Percentiles rank a stretch among this genome's conserved stretches.
Conservation (phyloP, 1,140 invertebrate genomes). For the Trialeurodes vaporariorum region DNA sequence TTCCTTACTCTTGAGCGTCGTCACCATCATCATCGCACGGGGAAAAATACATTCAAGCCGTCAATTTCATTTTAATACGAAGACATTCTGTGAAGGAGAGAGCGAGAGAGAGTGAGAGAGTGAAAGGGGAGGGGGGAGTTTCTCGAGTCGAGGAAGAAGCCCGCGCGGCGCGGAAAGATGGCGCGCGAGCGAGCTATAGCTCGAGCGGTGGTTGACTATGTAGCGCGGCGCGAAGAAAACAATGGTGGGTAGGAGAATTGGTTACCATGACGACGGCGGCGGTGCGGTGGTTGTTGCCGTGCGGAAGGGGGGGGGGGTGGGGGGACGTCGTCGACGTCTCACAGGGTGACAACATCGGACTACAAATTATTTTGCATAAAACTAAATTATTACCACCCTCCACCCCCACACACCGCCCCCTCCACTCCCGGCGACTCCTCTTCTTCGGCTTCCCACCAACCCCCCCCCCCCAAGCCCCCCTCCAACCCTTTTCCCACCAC, state of each 20-base stretch:
- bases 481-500: no score
- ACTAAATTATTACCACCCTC: not conserved
- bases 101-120: no score
- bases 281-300: not conserved
- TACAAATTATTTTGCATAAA: slow-evolving; percentile 1
- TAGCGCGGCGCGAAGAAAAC: not conserved
- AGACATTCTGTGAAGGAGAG: no score
- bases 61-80: no score
- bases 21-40: no score
- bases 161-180: not conserved
- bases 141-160: no score
- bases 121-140: no score
- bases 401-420: not conserved
- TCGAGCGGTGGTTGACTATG: not conserved
- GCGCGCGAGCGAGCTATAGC: no score
- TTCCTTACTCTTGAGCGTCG: no score
- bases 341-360: not conserved
- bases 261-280: not conserved
- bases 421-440: not conserved
- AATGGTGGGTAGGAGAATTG: not conserved
- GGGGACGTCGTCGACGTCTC: not conserved
- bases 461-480: no score
- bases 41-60: no score
- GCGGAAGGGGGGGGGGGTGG: not conserved
- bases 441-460: not conserved